These are phyloP conservation scores for Eristalis arbustorum DNA, from an alignment of 2,888 invertebrate genomes.

Conservation along the genomic window DNA sequence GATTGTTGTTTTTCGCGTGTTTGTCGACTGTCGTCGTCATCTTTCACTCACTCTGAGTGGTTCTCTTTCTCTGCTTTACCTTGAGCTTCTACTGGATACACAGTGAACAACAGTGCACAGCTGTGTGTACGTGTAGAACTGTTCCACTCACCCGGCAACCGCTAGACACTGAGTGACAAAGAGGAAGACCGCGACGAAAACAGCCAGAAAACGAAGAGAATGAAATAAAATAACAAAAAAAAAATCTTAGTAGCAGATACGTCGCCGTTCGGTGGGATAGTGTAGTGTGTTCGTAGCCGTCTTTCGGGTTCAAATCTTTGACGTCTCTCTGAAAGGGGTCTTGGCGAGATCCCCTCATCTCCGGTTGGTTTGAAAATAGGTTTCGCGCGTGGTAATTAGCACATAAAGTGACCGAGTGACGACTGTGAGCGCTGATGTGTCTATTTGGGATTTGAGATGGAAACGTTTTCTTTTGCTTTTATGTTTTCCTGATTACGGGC, in stretches of 20 bases:
- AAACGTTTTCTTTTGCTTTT: background rate
- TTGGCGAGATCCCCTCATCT: background rate
- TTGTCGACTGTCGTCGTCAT: too few relatives aligned
- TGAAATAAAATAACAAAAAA: background rate
- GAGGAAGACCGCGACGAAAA: background rate
- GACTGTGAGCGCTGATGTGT: background rate
- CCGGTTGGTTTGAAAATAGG: background rate
- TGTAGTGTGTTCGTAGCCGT: background rate
- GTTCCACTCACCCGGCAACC: background rate
- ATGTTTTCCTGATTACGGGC: background rate
- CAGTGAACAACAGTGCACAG: too few relatives aligned
- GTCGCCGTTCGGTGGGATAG: constrained; percentile 35
- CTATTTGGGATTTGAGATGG: background rate
- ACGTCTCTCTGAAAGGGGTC: constrained; percentile 12
- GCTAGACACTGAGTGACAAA: background rate
- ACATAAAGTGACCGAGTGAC: background rate
- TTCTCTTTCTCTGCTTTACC: constrained; percentile 11
- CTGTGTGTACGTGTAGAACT: constrained; percentile 18
- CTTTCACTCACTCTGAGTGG: background rate
- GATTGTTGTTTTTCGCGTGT: constrained; percentile 1
- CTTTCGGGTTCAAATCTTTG: constrained; percentile 5
- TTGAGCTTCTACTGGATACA: background rate
- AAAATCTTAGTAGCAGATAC: constrained; percentile 29
- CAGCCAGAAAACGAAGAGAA: background rate
- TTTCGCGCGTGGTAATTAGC: constrained; percentile 11